Evolutionary conservation across 2,888 invertebrate species (phyloP), one percentile per base, ranked within the genome.

Genomic region (Leucophenga maculata): DNA sequence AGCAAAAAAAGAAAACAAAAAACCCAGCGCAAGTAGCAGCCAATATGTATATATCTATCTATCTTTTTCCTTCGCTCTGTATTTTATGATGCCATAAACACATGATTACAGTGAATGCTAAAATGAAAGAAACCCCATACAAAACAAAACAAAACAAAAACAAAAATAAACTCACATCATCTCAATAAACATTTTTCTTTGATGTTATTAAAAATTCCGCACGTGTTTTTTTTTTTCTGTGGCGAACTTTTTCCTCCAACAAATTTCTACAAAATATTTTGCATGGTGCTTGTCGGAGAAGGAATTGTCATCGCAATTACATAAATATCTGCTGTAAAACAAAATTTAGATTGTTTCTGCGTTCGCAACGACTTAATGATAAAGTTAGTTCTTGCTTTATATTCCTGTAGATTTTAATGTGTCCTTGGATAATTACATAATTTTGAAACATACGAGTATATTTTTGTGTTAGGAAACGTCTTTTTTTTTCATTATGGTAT

Each of bases 201-300:
- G 66, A 66, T 54, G 55, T 66, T 54, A 66, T 55, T 66, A 66
- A 66, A 66, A 54, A 66, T 66, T 66, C 66, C 66, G 44, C 66
- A 55, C 55, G 54, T 46, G 22, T 55, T 50, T 65, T 46, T 59
- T 59, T 59, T 13, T 59, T 31, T 57, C 8, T 32, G 22, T 32
- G n/a, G 20, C 16, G 4, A 18, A 18, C 54, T 32, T 26, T 32
- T 50, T 6, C 6, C 16, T 4, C 6, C 50, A 8, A 6, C 1
- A 16, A n/a, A 16, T 50, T 4, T 50, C 18, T 50, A 13, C 16
- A n/a, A n/a, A 50, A 16, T 59, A n/a, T 16, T 32, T 46, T 22
- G 22, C n/a, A 22, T 64, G 48, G 26, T 48, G 48, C 6, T 48
- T 46, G 20, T 44, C 39, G 20, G 11, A 16, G 32, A 65, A 14